phyloP scores from a whole-genome alignment of 23 tunicate species.

The Phallusia fumigata region DNA sequence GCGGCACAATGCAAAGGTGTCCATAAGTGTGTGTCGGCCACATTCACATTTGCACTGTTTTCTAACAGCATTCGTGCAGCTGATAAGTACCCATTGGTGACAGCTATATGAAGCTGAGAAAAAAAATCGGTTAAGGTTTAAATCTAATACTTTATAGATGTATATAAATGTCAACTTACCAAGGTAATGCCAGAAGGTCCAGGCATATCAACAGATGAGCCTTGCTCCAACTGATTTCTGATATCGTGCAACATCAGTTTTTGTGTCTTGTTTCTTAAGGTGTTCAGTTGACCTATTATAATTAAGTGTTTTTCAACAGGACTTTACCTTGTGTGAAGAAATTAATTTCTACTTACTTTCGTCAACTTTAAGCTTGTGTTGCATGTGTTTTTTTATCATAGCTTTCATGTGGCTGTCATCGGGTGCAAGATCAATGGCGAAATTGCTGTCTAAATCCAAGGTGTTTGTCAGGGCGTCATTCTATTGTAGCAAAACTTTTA shows the following conservation, averaged over 20 bases:
- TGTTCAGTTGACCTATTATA: constrained; percentile 34
- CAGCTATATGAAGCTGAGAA: constrained; percentile 56
- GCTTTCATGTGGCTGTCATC: constrained; percentile 58
- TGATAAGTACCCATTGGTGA: constrained; percentile 52
- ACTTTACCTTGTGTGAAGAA: too few species aligned
- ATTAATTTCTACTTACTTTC: constrained; percentile 39
- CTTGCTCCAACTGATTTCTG: constrained; percentile 44
- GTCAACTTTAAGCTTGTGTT: constrained; percentile 50
- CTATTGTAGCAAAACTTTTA: background rate
- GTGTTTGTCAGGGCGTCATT: constrained; percentile 33
- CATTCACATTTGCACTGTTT: constrained; percentile 71
- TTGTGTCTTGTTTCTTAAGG: constrained; percentile 44
- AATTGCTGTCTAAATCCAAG: constrained; percentile 46
- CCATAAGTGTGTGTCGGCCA: constrained; percentile 45
- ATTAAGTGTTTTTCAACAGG: too few species aligned
- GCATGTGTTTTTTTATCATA: constrained; percentile 60
- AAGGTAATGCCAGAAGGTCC: constrained; percentile 32
- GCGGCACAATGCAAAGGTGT: constrained; percentile 75
- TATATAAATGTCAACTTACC: constrained; percentile 1
- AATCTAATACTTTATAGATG: background rate
- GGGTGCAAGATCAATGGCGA: constrained; percentile 59
- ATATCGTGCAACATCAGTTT: constrained; percentile 45
- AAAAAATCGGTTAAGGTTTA: background rate
- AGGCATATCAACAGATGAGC: constrained; percentile 38
- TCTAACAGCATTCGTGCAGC: constrained; percentile 67